These are phyloP conservation scores for Ariolimax columbianus DNA, from an alignment of 2,888 invertebrate species.

Conservation along the genomic window DNA sequence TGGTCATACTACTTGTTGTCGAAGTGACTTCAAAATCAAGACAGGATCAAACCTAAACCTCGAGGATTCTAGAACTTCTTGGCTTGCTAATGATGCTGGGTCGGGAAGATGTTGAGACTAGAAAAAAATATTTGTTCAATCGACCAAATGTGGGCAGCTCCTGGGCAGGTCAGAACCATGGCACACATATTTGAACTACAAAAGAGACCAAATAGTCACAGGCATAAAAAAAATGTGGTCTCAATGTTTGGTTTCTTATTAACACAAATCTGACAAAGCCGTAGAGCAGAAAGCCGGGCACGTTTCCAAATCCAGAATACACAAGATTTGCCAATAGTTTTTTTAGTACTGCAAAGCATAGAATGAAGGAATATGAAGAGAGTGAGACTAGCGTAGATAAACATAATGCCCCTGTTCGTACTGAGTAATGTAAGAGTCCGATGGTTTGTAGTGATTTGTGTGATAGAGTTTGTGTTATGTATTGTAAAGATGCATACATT, in stretches of 20 bases:
- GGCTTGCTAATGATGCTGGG: constrained; percentile 36
- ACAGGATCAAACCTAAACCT: constrained; percentile 6
- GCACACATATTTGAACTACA: constrained; percentile 11
- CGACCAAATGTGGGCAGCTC: constrained; percentile 6
- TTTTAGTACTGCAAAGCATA: neutral
- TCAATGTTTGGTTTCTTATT: neutral
- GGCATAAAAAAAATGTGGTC: neutral
- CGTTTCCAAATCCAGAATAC: constrained; percentile 5
- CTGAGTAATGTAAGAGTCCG: too few relatives aligned
- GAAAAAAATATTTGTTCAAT: constrained; percentile 47
- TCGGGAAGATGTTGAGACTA: constrained; percentile 26
- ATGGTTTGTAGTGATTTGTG: too few relatives aligned
- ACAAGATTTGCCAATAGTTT: neutral
- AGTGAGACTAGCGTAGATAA: neutral
- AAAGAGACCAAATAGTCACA: constrained; percentile 9
- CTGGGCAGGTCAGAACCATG: neutral
- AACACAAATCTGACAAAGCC: constrained; percentile 10
- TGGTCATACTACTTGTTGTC: neutral
- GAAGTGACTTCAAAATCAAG: constrained; percentile 6
- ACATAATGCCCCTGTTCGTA: too few relatives aligned
- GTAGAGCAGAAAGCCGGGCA: neutral
- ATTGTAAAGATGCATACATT: too few relatives aligned
- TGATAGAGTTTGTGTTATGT: too few relatives aligned
- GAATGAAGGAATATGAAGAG: neutral
- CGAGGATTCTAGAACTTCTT: neutral